Conservation (phyloP, 1,140 invertebrate genomes). For the Hycleus cichorii region DNA sequence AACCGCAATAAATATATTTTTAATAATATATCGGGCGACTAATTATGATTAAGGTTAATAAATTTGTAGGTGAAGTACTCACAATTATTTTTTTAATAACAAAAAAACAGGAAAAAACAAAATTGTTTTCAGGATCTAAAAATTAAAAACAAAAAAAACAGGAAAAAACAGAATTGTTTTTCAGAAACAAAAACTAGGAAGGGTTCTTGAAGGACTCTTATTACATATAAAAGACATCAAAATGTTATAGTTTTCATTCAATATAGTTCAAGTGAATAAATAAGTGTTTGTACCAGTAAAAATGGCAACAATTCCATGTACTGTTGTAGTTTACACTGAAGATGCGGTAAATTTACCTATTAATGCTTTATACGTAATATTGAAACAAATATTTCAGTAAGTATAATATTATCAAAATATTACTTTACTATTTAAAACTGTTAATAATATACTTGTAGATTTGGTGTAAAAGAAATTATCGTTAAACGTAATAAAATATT, state of each 20-base stretch:
- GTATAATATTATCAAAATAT: constrained; percentile 18
- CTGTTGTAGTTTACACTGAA: background rate
- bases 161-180: constrained; percentile 1
- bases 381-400: constrained; percentile 1
- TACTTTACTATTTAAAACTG: constrained; percentile 3
- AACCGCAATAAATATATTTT: too few relatives aligned
- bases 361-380: background rate
- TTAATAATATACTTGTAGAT: background rate
- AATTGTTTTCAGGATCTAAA: background rate
- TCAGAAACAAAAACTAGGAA: background rate
- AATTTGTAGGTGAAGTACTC: too few relatives aligned
- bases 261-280: constrained; percentile 16
- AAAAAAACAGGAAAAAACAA: constrained; percentile 17
- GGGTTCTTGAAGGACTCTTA: background rate
- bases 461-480: background rate
- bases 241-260: constrained; percentile 18
- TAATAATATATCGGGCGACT: too few relatives aligned
- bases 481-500: background rate
- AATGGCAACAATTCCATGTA: background rate
- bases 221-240: constrained; percentile 27
- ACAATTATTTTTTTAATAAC: constrained; percentile 11
- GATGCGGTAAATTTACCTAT: background rate
- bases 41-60: too few relatives aligned
- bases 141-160: constrained; percentile 25
- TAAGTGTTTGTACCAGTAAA: constrained; percentile 13